Evolutionary conservation across 2,888 invertebrate genomes (phyloP).

Genomic region (Watsonalla cultraria): DNA sequence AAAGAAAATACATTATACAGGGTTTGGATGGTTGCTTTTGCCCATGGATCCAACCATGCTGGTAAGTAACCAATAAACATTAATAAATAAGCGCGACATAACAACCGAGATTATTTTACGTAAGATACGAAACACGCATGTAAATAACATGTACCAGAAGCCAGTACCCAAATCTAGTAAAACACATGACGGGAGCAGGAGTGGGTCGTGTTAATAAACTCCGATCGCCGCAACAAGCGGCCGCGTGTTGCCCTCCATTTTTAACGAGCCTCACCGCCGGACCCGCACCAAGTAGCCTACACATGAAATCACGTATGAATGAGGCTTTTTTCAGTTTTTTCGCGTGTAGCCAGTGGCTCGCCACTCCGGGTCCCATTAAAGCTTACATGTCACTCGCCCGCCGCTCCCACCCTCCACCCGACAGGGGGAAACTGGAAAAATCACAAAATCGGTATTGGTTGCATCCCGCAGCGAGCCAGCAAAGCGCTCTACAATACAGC

Average conservation of each 20-base stretch:
- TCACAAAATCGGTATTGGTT: slow-evolving; percentile 75
- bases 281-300: slow-evolving; percentile 76
- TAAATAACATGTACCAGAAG: slow-evolving; percentile 13
- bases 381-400: slow-evolving; percentile 74
- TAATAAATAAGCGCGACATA: not conserved
- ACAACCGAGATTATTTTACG: not conserved
- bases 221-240: slow-evolving; percentile 70
- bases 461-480: slow-evolving; percentile 60
- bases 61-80: too few species aligned
- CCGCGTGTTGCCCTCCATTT: slow-evolving; percentile 69
- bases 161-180: slow-evolving; percentile 29
- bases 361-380: slow-evolving; percentile 72
- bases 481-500: slow-evolving; percentile 69
- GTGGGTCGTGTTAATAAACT: slow-evolving; percentile 67
- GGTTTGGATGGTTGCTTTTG: too few species aligned
- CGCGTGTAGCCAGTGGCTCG: slow-evolving; percentile 67
- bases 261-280: slow-evolving; percentile 71
- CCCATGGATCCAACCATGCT: too few species aligned
- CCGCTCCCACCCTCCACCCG: slow-evolving; percentile 26
- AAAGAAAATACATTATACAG: too few species aligned
- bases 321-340: slow-evolving; percentile 75
- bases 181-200: slow-evolving; percentile 48
- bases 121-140: not conserved
- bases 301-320: slow-evolving; percentile 78
- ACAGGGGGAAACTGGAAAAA: slow-evolving; percentile 49